Percentiles rank a stretch among this genome's conserved stretches.
Evolutionary conservation across 2,797 vertebrate genomes (phyloP).

Genomic region (Pterois miles): DNA sequence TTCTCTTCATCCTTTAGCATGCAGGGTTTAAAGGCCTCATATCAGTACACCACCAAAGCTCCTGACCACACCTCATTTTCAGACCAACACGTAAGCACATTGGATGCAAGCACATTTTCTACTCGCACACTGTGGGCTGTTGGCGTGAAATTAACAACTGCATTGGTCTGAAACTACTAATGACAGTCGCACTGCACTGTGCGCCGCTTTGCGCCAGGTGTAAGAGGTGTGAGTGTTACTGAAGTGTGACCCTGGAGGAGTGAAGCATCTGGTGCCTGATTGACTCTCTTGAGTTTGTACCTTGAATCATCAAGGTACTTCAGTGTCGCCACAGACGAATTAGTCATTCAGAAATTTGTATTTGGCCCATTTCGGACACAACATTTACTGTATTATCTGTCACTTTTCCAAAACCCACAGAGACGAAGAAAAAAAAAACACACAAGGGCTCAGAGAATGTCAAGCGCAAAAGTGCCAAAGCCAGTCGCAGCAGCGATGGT

Average conservation of each 20-base stretch:
- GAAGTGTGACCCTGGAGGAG: background rate
- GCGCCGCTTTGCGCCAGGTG: too few relatives aligned
- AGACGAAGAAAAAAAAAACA: constrained; percentile 81
- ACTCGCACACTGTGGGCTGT: too few relatives aligned
- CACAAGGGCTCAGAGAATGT: constrained; percentile 84
- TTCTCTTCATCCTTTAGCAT: background rate
- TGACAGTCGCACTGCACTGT: too few relatives aligned
- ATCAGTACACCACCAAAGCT: too few relatives aligned
- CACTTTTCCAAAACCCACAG: constrained; percentile 61
- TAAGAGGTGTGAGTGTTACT: background rate
- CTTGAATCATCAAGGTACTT: background rate
- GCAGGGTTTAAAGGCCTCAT: background rate
- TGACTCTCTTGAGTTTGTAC: background rate
- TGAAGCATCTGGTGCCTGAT: background rate
- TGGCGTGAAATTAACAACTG: too few relatives aligned
- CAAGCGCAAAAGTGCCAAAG: constrained; percentile 75
- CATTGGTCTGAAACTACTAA: fast-evolving
- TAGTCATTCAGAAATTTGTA: background rate
- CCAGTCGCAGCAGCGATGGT: constrained; percentile 33
- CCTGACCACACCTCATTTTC: too few relatives aligned
- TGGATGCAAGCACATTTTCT: too few relatives aligned
- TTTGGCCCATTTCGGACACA: background rate
- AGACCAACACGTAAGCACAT: too few relatives aligned
- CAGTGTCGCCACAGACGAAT: background rate
- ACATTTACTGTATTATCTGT: background rate